Conservation (phyloP, 2,888 invertebrate species). For the Junonia oenone region DNA sequence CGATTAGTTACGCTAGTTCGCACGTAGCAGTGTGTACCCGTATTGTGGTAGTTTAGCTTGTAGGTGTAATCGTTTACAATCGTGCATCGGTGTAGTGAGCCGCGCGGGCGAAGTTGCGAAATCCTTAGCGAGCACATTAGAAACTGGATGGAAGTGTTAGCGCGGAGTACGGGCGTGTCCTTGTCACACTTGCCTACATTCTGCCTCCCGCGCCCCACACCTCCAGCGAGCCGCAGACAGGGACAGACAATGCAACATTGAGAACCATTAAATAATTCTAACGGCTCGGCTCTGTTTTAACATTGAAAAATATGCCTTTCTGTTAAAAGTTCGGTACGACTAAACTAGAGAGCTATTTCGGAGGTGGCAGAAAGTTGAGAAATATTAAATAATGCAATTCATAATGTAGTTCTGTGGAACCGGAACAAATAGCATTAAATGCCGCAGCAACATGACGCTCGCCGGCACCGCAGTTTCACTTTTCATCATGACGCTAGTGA, state of each 20-base stretch:
- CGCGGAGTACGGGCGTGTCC: conserved; percentile 77
- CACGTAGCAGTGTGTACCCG: conserved; percentile 39
- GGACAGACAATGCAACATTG: conserved; percentile 70
- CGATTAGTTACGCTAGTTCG: conserved; percentile 28
- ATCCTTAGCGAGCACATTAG: conserved; percentile 71
- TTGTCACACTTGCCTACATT: conserved; percentile 80
- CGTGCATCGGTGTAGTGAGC: conserved; percentile 61
- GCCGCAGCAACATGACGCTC: conserved; percentile 60
- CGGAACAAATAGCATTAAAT: conserved; percentile 68
- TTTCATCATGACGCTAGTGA: conserved; percentile 71
- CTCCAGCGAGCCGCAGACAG: conserved; percentile 51
- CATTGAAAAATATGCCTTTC: neutral
- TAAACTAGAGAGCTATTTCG: neutral
- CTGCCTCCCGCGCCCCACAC: conserved; percentile 61
- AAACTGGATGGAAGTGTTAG: conserved; percentile 78
- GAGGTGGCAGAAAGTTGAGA: conserved; percentile 2
- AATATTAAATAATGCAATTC: conserved; percentile 21
- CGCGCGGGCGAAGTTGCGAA: conserved; percentile 62
- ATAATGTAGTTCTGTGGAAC: conserved; percentile 52
- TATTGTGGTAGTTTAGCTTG: conserved; percentile 46
- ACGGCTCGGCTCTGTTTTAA: conserved; percentile 14
- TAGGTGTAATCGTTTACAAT: conserved; percentile 56
- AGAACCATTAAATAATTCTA: conserved; percentile 59
- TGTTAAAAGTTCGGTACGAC: neutral
- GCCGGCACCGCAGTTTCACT: conserved; percentile 71